phyloP scores from a whole-genome alignment of 1,140 invertebrate genomes.

The Latrodectus geometricus region DNA sequence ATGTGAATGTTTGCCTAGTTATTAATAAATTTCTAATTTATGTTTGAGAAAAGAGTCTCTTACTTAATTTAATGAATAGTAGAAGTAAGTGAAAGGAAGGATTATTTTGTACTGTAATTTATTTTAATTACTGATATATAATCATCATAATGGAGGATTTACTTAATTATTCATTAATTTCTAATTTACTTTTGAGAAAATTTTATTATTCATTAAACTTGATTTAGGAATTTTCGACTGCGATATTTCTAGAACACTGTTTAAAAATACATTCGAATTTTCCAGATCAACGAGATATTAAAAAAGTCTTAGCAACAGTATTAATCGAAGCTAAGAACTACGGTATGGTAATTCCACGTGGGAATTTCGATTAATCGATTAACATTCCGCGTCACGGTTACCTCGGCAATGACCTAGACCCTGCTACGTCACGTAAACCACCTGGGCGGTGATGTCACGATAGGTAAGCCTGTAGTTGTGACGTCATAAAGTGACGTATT shows the following conservation, averaged over 20 bases:
- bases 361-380: slow-evolving; percentile 46
- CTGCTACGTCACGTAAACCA: slow-evolving; percentile 36
- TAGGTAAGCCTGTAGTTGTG: slow-evolving; percentile 4
- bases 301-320: not conserved
- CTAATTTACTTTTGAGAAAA: not conserved
- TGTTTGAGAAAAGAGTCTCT: no score
- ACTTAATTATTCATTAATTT: not conserved
- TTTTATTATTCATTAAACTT: not conserved
- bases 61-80: no score
- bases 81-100: no score
- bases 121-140: no score
- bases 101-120: no score
- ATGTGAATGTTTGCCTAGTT: no score
- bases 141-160: no score
- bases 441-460: slow-evolving; percentile 45
- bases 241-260: not conserved
- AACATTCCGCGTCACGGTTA: slow-evolving; percentile 42
- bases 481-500: slow-evolving; percentile 15
- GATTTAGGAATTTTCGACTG: not conserved
- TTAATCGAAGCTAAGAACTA: not conserved
- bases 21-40: no score
- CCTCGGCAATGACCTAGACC: slow-evolving; percentile 54
- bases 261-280: not conserved
- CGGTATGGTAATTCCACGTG: slow-evolving; percentile 9
- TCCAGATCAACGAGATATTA: not conserved